A percentile compares a stretch with the other conserved stretches of the same genome.
phyloP scores from a whole-genome alignment of 2,113 vertebrate genomes.

The Vicugna pacos region DNA sequence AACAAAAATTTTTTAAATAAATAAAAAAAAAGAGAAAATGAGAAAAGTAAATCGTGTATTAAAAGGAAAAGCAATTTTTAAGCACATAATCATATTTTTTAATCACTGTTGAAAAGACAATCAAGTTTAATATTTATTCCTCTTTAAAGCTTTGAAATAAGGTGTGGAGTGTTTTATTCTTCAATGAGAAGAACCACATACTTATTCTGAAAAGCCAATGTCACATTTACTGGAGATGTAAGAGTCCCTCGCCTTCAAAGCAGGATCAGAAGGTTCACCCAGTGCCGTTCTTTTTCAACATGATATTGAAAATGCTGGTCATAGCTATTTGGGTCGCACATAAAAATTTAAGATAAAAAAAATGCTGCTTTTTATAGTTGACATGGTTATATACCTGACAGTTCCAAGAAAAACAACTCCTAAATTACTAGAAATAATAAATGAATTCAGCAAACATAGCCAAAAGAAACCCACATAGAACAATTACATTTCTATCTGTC shows the following conservation, averaged over 20 bases:
- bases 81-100: background rate
- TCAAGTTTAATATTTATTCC: background rate
- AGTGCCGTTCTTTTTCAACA: background rate
- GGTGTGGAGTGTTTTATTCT: background rate
- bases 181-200: background rate
- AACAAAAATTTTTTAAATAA: no score
- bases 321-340: conserved; percentile 46
- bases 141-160: background rate
- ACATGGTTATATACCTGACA: conserved; percentile 62
- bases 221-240: background rate
- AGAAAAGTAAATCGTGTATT: background rate
- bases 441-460: conserved; percentile 66
- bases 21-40: background rate
- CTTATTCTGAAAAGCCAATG: background rate
- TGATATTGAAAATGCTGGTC: conserved; percentile 34
- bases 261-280: background rate
- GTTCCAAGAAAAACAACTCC: conserved; percentile 73
- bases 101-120: background rate
- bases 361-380: conserved; percentile 37
- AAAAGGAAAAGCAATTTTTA: conserved; percentile 10
- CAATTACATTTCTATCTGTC: conserved; percentile 54
- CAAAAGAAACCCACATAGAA: conserved; percentile 67
- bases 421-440: conserved; percentile 73
- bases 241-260: background rate
- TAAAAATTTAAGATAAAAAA: conserved; percentile 61